A percentile compares a stretch with the other conserved stretches of the same genome.
phyloP scores from a whole-genome alignment of 2,797 vertebrate genomes.

The Antrozous pallidus region DNA sequence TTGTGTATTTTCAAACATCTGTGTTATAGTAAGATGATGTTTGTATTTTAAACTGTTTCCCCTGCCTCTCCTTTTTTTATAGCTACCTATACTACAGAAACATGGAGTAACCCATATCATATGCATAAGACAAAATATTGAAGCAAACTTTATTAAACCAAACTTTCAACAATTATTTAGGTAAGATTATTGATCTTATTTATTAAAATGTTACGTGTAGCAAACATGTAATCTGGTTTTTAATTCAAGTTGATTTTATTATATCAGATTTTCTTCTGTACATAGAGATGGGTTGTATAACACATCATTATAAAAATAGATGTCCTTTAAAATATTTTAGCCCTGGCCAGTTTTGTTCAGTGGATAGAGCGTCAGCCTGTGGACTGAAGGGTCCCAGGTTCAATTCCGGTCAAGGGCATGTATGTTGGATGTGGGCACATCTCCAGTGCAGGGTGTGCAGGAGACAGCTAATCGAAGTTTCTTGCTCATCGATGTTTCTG shows the following conservation, averaged over 20 bases:
- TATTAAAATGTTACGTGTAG: conserved; percentile 23
- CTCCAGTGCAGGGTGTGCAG: too few species aligned
- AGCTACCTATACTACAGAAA: conserved; percentile 95
- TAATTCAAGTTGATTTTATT: conserved; percentile 47
- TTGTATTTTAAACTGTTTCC: conserved; percentile 44
- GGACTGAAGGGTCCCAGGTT: too few species aligned
- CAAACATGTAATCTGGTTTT: not conserved
- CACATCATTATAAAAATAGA: conserved; percentile 21
- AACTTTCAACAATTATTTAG: conserved; percentile 98
- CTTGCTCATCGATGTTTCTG: too few species aligned
- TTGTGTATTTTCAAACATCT: conserved; percentile 42
- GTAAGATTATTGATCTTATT: conserved; percentile 82
- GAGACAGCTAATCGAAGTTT: too few species aligned
- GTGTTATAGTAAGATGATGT: not conserved
- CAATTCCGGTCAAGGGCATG: too few species aligned
- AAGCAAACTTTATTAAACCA: conserved; percentile 99
- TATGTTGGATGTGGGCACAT: too few species aligned
- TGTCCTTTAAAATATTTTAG: not conserved
- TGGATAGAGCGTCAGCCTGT: too few species aligned
- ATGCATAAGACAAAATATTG: conserved; percentile 98
- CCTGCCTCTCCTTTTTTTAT: conserved; percentile 16
- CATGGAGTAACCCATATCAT: conserved; percentile 97
- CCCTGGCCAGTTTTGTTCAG: too few species aligned
- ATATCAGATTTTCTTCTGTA: not conserved
- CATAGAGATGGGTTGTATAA: not conserved